A percentile compares a stretch with the other conserved stretches of the same genome.
Evolutionary conservation across 92 coral and sea anemone species (phyloP).

Genomic region (Paramuricea clavata): DNA sequence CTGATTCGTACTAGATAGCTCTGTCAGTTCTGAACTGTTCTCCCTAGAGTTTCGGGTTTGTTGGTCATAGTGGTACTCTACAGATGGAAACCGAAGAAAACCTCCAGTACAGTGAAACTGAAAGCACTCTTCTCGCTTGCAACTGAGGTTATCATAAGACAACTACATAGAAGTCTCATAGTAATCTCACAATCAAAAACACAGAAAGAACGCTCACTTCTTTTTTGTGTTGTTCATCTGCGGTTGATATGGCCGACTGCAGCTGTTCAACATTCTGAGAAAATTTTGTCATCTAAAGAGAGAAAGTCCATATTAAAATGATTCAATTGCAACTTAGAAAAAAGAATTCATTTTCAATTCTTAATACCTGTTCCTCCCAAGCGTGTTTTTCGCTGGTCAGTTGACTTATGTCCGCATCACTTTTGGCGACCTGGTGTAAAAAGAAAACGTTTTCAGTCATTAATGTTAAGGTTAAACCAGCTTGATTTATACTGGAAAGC

Average conservation of each 20-base stretch:
- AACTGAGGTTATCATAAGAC: no score
- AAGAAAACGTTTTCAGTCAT: neutral
- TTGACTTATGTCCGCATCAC: conserved; percentile 77
- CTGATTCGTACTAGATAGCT: no score
- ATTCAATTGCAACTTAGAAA: neutral
- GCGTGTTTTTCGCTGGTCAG: conserved; percentile 81
- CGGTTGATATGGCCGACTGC: conserved; percentile 1
- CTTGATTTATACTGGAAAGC: no score
- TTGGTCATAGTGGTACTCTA: no score
- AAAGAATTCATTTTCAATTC: neutral
- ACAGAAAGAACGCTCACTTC: neutral
- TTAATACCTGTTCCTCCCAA: conserved; percentile 80
- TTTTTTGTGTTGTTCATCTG: conserved; percentile 17
- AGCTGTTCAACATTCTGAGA: conserved; percentile 12
- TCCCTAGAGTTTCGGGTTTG: no score
- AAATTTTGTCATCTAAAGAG: conserved; percentile 1
- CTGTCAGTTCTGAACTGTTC: no score
- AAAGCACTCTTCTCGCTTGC: no score
- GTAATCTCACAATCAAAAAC: neutral
- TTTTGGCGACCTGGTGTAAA: conserved; percentile 67
- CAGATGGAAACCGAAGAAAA: no score
- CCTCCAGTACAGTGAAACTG: no score
- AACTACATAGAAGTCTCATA: neutral
- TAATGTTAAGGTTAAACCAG: neutral
- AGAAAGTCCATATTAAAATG: neutral